Evolutionary conservation across 2,888 invertebrate species (phyloP).

Genomic region (Ectropis crepuscularia): DNA sequence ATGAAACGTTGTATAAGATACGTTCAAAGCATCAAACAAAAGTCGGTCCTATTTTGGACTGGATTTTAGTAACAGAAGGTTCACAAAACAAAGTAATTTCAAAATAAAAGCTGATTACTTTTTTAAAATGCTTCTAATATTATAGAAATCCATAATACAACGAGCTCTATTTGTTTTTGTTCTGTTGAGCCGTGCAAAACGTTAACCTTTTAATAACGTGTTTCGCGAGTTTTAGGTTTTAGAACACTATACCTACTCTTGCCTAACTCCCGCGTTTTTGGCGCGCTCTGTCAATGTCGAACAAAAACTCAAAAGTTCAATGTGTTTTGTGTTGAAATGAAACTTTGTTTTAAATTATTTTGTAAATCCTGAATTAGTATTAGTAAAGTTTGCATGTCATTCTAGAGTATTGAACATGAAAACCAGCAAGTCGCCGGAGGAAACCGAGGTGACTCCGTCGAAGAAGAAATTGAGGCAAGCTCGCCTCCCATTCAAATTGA

Average conservation of each 20-base stretch:
- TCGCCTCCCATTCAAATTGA: constrained; percentile 85
- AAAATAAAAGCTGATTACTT: no score
- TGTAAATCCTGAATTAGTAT: constrained; percentile 28
- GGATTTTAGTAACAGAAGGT: no score
- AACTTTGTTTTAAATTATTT: constrained; percentile 45
- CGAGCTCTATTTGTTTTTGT: no score
- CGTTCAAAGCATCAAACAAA: constrained; percentile 4
- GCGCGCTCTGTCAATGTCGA: constrained; percentile 48
- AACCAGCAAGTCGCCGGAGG: constrained; percentile 68
- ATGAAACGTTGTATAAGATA: constrained; percentile 12
- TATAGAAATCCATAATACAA: no score
- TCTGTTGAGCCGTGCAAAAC: no score
- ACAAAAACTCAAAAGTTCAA: constrained; percentile 49
- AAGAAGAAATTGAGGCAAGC: constrained; percentile 86
- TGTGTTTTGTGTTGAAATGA: constrained; percentile 50
- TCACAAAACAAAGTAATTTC: no score
- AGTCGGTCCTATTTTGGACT: no score
- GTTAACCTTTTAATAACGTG: background rate
- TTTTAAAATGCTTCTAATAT: no score
- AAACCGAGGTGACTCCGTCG: constrained; percentile 71
- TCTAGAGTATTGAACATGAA: constrained; percentile 62
- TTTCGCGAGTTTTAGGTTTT: no score
- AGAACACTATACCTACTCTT: constrained; percentile 28
- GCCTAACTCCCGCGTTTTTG: constrained; percentile 70
- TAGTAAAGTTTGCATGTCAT: constrained; percentile 41